phyloP scores from a whole-genome alignment of 2,113 vertebrate genomes.

The Edolisoma coerulescens region DNA sequence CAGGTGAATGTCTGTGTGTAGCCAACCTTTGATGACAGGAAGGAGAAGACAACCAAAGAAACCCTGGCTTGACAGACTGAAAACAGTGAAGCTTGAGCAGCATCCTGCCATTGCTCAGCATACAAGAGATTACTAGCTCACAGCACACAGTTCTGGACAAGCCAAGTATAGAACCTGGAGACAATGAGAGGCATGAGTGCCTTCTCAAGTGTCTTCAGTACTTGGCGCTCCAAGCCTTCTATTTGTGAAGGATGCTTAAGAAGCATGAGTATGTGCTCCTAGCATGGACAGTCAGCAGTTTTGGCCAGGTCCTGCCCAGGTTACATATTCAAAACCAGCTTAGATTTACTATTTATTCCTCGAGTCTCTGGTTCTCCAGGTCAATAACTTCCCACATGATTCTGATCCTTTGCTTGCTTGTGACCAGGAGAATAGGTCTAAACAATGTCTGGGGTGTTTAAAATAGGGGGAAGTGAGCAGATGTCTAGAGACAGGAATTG shows the following conservation, averaged over 20 bases:
- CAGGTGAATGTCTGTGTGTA: background rate
- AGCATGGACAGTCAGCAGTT: background rate
- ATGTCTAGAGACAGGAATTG: background rate
- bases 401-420: background rate
- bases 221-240: background rate
- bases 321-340: background rate
- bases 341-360: background rate
- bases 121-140: background rate
- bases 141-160: background rate
- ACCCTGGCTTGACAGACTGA: background rate
- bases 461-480: background rate
- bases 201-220: background rate
- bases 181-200: background rate
- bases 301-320: background rate
- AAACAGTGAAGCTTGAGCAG: background rate
- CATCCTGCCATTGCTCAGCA: background rate
- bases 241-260: background rate
- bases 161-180: background rate
- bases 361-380: background rate
- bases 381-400: background rate
- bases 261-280: background rate
- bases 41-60: background rate
- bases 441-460: background rate
- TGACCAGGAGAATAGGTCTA: background rate
- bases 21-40: background rate